These are phyloP conservation scores for Phymorhynchus buccinoides DNA, from an alignment of 1,140 invertebrate species.

Conservation along the genomic window DNA sequence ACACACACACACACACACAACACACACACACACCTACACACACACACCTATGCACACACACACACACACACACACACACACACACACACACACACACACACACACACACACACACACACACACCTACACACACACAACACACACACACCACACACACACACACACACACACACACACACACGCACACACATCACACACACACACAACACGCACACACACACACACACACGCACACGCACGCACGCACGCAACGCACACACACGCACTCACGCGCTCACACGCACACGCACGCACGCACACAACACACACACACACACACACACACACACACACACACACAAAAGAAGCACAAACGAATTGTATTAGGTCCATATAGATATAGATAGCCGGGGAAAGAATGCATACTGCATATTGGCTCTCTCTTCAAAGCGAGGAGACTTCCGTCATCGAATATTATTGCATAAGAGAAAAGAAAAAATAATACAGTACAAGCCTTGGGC, in stretches of 20 bases:
- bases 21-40: conserved; percentile 7
- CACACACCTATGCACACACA: conserved; percentile 3
- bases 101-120: neutral
- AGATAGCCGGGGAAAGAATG: no score
- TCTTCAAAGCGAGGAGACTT: no score
- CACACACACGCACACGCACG: neutral
- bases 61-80: conserved; percentile 14
- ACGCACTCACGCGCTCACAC: conserved; percentile 5
- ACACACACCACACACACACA: neutral
- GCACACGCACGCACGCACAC: no score
- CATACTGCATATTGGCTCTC: no score
- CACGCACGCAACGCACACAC: conserved; percentile 14
- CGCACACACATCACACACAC: neutral
- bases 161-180: neutral
- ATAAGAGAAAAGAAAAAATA: no score
- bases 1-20: conserved; percentile 15
- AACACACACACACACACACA: no score
- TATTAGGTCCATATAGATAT: no score
- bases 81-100: conserved; percentile 25
- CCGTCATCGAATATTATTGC: no score
- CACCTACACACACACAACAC: neutral
- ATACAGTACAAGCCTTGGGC: no score
- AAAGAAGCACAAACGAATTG: no score
- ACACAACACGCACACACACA: conserved; percentile 21
- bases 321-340: no score